Base-by-base conservation (phyloP, 2,888 invertebrate genomes). In the Sphaerophoria taeniata region DNA sequence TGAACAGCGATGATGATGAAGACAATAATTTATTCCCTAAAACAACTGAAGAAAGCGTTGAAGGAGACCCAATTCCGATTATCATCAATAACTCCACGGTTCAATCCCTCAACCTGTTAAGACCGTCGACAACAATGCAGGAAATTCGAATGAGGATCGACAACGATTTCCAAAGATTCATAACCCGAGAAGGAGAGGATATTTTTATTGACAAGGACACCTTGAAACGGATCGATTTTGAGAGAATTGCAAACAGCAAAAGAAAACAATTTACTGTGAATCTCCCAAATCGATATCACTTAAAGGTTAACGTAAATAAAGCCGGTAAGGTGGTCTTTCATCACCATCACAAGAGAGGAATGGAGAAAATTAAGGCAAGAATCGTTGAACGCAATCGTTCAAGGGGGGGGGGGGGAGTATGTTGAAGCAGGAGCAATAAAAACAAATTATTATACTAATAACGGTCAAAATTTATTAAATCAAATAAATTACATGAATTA, bases 121-220 rank as follows among this genome's bases (percentile, higher is more conserved):
- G n/a, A 49, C 49, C 49, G n/a, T 49, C 49, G 14, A 49, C 12
- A 12, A 49, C 12, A 12, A 9, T 49, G 2, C 9, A 49, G 49
- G 49, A 49, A 49, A 49, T 49, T 6, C 12, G n/a, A 49, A 49
- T 49, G 49, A 49, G 49, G 14, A 49, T 49, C 12, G 49, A 49
- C 49, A 49, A 49, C 14, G 49, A 49, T 12, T 49, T n/a, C 49
- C 49, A 49, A 12, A 49, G 14, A n/a, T 12, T 12, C 14, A 24
- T 24, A 24, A 24, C 24, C 24, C 24, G 24, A 24, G 24, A 24
- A 24, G 24, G 24, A 24, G 24, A 24, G 2, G 24, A 24, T 24
- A 24, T 24, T 24, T 24, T 24, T 24, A 24, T 24, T 2, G 24
- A 24, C 24, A 24, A 24, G 14, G 49, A 49, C n/a, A 49, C 49